Percentiles rank a stretch among this genome's conserved stretches.
These are phyloP conservation scores for Aphrocallistes beatrix DNA, from an alignment of 37 sponge, comb jelly and placozoan species.

Conservation along the genomic window DNA sequence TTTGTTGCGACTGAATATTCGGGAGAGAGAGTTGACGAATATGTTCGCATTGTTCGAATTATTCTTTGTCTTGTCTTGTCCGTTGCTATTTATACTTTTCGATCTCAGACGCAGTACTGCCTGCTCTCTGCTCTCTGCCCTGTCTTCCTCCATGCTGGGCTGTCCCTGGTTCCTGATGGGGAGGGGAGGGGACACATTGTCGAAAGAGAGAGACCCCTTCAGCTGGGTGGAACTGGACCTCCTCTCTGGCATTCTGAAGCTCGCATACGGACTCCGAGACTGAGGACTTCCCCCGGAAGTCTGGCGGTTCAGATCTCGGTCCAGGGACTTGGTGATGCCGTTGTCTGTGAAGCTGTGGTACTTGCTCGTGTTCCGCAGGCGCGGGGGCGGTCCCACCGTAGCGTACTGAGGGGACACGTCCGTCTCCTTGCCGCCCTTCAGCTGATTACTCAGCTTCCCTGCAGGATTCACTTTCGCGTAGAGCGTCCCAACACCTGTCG, in stretches of 20 bases:
- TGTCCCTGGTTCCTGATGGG: not conserved
- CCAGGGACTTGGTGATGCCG: not conserved
- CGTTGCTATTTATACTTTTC: not conserved
- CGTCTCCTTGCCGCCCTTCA: not conserved
- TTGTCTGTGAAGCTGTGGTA: not conserved
- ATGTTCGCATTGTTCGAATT: not conserved
- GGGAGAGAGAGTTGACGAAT: not conserved
- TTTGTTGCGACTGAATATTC: constrained; percentile 5
- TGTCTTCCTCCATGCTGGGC: not conserved
- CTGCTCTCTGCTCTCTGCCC: no score
- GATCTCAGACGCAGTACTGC: not conserved
- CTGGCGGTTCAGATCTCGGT: not conserved
- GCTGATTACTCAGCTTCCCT: not conserved
- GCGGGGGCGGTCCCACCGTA: not conserved
- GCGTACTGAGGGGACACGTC: not conserved
- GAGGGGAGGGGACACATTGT: not conserved
- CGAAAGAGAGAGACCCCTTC: not conserved
- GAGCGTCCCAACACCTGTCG: not conserved
- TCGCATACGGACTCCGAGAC: not conserved
- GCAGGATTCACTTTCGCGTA: not conserved
- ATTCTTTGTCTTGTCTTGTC: not conserved
- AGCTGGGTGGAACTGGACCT: not conserved
- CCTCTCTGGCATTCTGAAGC: not conserved
- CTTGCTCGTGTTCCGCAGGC: not conserved
- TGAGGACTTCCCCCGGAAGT: not conserved